These are phyloP conservation scores for Tipula vernalis DNA, from an alignment of 2,888 invertebrate species.

Conservation along the genomic window DNA sequence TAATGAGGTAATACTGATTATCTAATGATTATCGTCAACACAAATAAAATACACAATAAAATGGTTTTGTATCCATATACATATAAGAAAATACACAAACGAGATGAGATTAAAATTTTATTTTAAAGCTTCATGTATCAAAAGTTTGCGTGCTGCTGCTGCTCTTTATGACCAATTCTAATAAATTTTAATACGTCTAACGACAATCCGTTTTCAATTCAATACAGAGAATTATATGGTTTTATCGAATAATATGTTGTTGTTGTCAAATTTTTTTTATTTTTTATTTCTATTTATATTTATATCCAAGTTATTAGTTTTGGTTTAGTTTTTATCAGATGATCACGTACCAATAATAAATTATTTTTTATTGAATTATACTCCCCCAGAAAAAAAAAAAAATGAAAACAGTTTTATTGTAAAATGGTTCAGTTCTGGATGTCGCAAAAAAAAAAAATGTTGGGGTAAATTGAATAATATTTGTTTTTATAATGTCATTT, in stretches of 20 bases:
- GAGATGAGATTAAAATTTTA: not conserved
- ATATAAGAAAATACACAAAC: not conserved
- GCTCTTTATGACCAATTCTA: not conserved
- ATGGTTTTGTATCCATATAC: not conserved
- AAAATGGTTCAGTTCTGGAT: not conserved
- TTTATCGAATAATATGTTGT: not conserved
- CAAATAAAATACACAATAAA: not conserved
- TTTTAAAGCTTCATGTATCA: not conserved
- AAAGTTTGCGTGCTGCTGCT: not conserved
- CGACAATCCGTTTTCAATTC: not conserved
- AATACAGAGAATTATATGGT: not conserved
- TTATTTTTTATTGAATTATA: not conserved
- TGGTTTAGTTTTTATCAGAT: not conserved
- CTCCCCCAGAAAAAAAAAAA: not conserved
- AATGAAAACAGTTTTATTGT: not conserved
- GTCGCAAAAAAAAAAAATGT: not conserved
- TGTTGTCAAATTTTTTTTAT: not conserved
- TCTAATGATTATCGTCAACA: not conserved
- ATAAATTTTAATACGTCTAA: not conserved
- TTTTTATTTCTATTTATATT: not conserved
- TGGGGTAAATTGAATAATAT: not conserved
- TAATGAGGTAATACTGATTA: not conserved
- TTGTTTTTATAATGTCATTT: not conserved
- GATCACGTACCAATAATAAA: not conserved
- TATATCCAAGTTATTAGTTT: not conserved